A percentile compares a stretch with the other conserved stretches of the same genome.
phyloP scores from a whole-genome alignment of 2,113 vertebrate species.

The Trochalopteron elliotii region DNA sequence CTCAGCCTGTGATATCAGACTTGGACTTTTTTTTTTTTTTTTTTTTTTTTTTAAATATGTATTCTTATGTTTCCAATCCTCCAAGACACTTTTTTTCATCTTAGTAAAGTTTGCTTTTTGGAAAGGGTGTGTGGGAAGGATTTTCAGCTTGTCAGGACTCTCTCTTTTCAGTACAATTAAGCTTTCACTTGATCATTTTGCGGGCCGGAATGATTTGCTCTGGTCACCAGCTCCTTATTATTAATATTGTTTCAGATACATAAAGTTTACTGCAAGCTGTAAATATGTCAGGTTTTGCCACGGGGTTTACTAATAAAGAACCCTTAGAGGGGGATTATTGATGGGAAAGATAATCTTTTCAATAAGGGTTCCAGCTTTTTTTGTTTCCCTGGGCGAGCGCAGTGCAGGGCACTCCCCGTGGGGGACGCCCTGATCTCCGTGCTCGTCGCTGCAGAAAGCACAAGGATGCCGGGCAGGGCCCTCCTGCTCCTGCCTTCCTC shows the following conservation, averaged over 20 bases:
- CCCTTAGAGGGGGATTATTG: conserved; percentile 74
- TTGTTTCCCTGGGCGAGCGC: neutral
- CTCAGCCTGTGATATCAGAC: conserved; percentile 75
- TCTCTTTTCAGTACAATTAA: conserved; percentile 73
- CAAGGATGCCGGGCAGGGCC: rapidly evolving
- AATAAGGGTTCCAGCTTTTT: conserved; percentile 69
- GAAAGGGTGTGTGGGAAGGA: conserved; percentile 59
- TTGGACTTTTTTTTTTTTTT: neutral
- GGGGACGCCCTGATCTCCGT: neutral
- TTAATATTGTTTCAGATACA: conserved; percentile 76
- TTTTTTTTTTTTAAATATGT: conserved; percentile 41
- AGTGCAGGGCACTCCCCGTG: neutral
- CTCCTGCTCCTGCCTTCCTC: neutral
- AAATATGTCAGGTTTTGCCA: conserved; percentile 80
- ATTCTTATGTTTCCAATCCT: conserved; percentile 79
- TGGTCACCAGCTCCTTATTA: conserved; percentile 64
- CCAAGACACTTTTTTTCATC: conserved; percentile 71
- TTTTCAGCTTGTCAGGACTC: conserved; percentile 58
- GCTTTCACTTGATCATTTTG: conserved; percentile 75
- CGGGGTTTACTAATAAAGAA: conserved; percentile 77
- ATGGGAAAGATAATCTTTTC: conserved; percentile 83
- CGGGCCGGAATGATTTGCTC: conserved; percentile 74
- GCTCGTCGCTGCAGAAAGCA: neutral
- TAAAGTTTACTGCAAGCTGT: conserved; percentile 77
- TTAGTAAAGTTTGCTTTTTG: conserved; percentile 39